These are phyloP conservation scores for Asarcornis scutulata DNA, from an alignment of 2,113 vertebrate species.

Conservation along the genomic window DNA sequence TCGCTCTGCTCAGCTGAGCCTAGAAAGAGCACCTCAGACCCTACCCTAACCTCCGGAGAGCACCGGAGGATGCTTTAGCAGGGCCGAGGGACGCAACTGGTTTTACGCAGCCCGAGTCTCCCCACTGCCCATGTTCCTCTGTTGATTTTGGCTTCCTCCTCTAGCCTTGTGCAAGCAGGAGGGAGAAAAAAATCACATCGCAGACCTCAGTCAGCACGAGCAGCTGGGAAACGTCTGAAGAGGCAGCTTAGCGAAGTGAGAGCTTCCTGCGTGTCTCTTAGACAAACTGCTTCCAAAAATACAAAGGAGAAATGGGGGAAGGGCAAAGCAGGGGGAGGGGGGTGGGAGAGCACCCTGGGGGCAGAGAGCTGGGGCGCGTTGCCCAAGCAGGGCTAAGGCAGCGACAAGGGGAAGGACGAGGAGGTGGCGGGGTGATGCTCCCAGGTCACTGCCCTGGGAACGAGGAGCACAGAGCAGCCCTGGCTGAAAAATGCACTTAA, in stretches of 20 bases:
- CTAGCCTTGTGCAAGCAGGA: background rate
- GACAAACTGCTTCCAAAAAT: constrained; percentile 7
- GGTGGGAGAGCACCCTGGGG: background rate
- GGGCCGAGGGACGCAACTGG: background rate
- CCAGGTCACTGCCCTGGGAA: background rate
- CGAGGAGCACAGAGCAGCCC: fast-evolving
- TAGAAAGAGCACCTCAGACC: background rate
- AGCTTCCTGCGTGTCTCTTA: constrained; percentile 10
- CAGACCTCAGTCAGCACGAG: background rate
- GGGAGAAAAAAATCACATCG: background rate
- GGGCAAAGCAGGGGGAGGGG: background rate
- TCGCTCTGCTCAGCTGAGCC: background rate
- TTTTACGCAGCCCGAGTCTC: background rate
- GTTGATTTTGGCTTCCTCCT: constrained; percentile 16
- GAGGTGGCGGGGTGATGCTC: background rate
- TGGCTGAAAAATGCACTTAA: no score
- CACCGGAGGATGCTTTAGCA: background rate
- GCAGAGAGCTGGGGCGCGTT: background rate
- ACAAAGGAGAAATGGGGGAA: background rate
- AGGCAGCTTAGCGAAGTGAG: background rate
- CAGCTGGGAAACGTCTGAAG: constrained; percentile 48
- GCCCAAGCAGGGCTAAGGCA: background rate
- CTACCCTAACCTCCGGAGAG: background rate
- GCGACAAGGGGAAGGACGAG: background rate
- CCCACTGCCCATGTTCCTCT: background rate